A percentile compares a stretch with the other conserved stretches of the same genome.
Conservation (phyloP, 2,888 invertebrate genomes). For the Sarcophaga variegata region DNA sequence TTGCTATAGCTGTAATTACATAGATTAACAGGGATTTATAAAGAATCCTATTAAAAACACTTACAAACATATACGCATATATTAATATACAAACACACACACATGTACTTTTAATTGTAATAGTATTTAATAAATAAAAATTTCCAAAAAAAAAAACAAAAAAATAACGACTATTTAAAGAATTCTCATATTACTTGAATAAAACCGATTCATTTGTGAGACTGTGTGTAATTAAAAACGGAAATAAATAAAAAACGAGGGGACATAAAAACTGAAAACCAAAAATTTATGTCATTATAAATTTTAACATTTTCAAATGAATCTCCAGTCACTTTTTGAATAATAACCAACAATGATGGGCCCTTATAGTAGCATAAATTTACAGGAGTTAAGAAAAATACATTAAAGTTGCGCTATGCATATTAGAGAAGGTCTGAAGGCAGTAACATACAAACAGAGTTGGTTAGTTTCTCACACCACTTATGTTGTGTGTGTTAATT, state of each 20-base stretch:
- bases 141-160: too few relatives aligned
- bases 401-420: too few relatives aligned
- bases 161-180: background rate
- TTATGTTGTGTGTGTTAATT: too few relatives aligned
- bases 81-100: background rate
- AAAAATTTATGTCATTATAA: constrained; percentile 47
- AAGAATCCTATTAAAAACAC: constrained; percentile 55
- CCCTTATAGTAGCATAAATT: background rate
- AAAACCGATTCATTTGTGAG: background rate
- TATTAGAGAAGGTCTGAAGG: too few relatives aligned
- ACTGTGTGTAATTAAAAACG: background rate
- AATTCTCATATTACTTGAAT: background rate
- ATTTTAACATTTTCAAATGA: constrained; percentile 43
- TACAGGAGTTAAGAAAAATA: background rate
- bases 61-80: background rate
- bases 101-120: too few relatives aligned
- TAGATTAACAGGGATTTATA: constrained; percentile 69
- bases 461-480: too few relatives aligned
- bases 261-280: background rate
- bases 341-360: constrained; percentile 2
- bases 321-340: constrained; percentile 40
- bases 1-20: constrained; percentile 67
- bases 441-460: too few relatives aligned
- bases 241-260: background rate
- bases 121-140: background rate